phyloP scores from a whole-genome alignment of 2,113 vertebrate genomes.

The Sorex araneus region DNA sequence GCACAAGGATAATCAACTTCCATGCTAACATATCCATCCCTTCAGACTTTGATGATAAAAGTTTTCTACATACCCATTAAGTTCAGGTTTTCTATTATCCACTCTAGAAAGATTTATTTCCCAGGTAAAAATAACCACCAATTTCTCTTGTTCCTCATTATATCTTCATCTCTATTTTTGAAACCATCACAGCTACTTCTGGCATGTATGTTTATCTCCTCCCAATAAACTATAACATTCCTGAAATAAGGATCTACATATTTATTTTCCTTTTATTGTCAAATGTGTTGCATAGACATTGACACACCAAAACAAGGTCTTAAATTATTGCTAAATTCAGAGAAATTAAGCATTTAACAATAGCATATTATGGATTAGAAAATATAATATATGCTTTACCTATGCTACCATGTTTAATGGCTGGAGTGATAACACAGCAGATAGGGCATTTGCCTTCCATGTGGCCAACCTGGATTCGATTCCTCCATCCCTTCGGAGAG shows the following conservation, averaged over 20 bases:
- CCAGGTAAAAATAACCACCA: background rate
- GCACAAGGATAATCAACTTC: too few relatives aligned
- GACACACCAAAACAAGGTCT: background rate
- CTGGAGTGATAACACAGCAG: too few relatives aligned
- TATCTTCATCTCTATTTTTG: background rate
- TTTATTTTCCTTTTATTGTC: constrained; percentile 18
- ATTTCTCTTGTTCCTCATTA: background rate
- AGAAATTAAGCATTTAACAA: background rate
- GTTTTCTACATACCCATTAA: background rate
- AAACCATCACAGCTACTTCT: background rate
- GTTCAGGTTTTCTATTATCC: background rate
- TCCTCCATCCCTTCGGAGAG: too few relatives aligned
- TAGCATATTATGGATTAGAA: background rate
- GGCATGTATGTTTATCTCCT: background rate
- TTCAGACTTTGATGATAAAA: background rate
- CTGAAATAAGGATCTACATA: background rate
- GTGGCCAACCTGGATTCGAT: too few relatives aligned
- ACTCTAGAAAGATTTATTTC: background rate
- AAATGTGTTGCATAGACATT: constrained; percentile 8
- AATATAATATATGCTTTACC: background rate
- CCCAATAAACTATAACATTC: background rate
- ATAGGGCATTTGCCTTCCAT: too few relatives aligned
- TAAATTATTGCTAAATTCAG: background rate
- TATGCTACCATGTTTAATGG: background rate
- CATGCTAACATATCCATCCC: background rate